Evolutionary conservation across 2,888 invertebrate species (phyloP).

Genomic region (Eurytoma californica): DNA sequence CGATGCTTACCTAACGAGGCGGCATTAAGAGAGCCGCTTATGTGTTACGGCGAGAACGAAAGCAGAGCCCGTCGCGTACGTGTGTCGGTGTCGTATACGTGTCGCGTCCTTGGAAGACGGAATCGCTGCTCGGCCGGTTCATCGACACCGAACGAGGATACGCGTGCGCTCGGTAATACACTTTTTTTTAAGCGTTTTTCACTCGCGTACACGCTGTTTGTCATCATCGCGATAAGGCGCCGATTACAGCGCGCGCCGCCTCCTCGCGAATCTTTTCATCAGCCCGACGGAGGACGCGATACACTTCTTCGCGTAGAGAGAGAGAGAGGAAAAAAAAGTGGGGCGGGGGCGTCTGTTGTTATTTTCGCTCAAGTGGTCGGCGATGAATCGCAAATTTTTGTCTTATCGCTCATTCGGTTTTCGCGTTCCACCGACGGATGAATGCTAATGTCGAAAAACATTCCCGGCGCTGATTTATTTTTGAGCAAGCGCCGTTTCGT

Average conservation of each 20-base stretch:
- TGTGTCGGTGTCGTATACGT: neutral
- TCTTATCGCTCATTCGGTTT: too few relatives aligned
- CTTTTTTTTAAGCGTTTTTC: constrained; percentile 10
- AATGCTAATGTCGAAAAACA: too few relatives aligned
- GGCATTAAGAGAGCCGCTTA: constrained; percentile 11
- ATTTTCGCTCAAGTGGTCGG: too few relatives aligned
- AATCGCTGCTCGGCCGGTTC: constrained; percentile 67
- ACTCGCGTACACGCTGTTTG: constrained; percentile 2
- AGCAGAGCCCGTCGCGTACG: constrained; percentile 64
- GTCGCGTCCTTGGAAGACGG: constrained; percentile 71
- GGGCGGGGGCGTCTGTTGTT: neutral
- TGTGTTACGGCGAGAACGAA: constrained; percentile 44
- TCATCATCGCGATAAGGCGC: constrained; percentile 37
- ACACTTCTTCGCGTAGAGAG: neutral
- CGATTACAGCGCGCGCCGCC: constrained; percentile 6
- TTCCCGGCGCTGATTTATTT: too few relatives aligned
- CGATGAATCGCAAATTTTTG: too few relatives aligned
- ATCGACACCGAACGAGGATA: constrained; percentile 73
- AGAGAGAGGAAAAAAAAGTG: neutral
- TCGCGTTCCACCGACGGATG: too few relatives aligned
- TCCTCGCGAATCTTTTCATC: neutral
- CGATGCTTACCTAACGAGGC: constrained; percentile 44
- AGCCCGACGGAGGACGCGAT: neutral
- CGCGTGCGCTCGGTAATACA: constrained; percentile 56
- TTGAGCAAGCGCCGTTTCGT: too few relatives aligned